Percentiles rank a stretch among this genome's conserved stretches.
These are phyloP conservation scores for Synchiropus splendidus DNA, from an alignment of 2,113 vertebrate genomes.

Conservation along the genomic window DNA sequence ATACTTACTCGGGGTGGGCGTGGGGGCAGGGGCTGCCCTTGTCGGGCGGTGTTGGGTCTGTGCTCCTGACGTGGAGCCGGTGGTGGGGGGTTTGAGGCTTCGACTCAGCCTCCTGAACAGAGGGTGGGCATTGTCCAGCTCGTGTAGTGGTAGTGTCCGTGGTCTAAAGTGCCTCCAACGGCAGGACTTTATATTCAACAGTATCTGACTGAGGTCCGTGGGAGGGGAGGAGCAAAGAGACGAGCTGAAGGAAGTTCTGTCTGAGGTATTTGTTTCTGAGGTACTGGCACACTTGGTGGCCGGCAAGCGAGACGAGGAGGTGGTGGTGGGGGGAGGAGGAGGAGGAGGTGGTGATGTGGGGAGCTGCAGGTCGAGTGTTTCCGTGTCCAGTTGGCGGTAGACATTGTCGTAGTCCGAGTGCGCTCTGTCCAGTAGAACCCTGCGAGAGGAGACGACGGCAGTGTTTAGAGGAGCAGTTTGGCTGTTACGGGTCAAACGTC, in stretches of 20 bases:
- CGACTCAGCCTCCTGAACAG: constrained; percentile 68
- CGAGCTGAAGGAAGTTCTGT: constrained; percentile 63
- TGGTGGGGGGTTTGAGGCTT: constrained; percentile 69
- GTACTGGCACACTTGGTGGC: constrained; percentile 79
- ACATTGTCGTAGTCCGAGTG: constrained; percentile 77
- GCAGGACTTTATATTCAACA: constrained; percentile 93
- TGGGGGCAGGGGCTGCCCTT: constrained; percentile 26
- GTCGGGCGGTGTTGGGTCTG: constrained; percentile 19
- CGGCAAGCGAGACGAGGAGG: constrained; percentile 33
- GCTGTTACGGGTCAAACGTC: no score
- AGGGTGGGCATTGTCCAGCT: constrained; percentile 62
- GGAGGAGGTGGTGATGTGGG: constrained; percentile 70
- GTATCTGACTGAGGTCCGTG: constrained; percentile 92
- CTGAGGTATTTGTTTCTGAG: constrained; percentile 95
- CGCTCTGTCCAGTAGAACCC: constrained; percentile 87
- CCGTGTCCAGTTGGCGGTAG: constrained; percentile 80
- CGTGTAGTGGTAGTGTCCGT: constrained; percentile 87
- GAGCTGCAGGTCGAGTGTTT: constrained; percentile 73
- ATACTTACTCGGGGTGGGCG: constrained; percentile 46
- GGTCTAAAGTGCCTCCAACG: constrained; percentile 99
- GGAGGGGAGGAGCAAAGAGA: constrained; percentile 25
- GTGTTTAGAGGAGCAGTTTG: no score
- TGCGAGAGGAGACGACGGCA: constrained; percentile 46
- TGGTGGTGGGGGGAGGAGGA: no score
- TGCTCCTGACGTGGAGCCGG: constrained; percentile 13